Evolutionary conservation across 2,888 invertebrate genomes (phyloP).

Genomic region (Trachelus iudaicus): DNA sequence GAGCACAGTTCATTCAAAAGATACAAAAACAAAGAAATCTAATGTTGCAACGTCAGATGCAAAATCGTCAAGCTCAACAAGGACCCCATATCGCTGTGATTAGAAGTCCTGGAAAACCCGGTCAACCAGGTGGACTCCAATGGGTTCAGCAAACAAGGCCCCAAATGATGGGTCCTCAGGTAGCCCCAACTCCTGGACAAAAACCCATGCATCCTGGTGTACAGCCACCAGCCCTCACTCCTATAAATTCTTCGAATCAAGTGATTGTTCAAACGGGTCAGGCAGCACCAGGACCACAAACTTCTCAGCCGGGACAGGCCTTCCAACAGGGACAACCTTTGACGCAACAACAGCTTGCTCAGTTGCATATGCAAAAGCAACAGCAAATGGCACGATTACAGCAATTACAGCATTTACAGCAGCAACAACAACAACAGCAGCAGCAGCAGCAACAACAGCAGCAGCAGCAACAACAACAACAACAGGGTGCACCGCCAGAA

Average conservation of each 20-base stretch:
- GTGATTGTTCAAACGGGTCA: conserved; percentile 50
- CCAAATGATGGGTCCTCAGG: conserved; percentile 70
- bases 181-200: conserved; percentile 56
- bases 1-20: conserved; percentile 83
- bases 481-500: conserved; percentile 62
- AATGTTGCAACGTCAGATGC: conserved; percentile 70
- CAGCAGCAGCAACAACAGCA: conserved; percentile 63
- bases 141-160: conserved; percentile 78
- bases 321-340: conserved; percentile 61
- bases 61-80: conserved; percentile 69
- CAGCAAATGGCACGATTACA: conserved; percentile 56
- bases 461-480: conserved; percentile 73
- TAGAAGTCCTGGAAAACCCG: conserved; percentile 75
- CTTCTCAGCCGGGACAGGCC: conserved; percentile 47
- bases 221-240: conserved; percentile 59
- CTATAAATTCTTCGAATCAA: conserved; percentile 51
- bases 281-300: conserved; percentile 46
- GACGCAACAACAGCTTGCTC: conserved; percentile 65
- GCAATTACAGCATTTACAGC: conserved; percentile 50
- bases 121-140: conserved; percentile 68
- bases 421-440: conserved; percentile 71
- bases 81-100: conserved; percentile 76
- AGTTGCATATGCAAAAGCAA: conserved; percentile 66
- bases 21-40: conserved; percentile 75
- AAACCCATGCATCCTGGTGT: conserved; percentile 59